Evolutionary conservation across 2,888 invertebrate species (phyloP).

Genomic region (Thymelicus acteon): DNA sequence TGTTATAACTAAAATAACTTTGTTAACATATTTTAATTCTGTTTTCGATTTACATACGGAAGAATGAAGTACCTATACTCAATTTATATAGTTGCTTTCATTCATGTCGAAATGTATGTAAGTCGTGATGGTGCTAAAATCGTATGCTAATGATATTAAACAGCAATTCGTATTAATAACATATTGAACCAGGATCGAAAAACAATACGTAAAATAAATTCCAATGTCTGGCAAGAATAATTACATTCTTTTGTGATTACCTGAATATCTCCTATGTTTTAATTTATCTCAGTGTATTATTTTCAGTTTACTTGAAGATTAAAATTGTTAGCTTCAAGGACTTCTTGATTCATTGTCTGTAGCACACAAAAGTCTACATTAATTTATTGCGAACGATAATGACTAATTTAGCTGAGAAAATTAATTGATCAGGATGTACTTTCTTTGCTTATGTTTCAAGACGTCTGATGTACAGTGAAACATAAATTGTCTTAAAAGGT

Average conservation of each 20-base stretch:
- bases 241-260: background rate
- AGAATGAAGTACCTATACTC: background rate
- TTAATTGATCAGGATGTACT: constrained; percentile 24
- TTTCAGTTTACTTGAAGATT: background rate
- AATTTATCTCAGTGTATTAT: too few relatives aligned
- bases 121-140: constrained; percentile 12
- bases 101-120: constrained; percentile 12
- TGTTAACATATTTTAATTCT: background rate
- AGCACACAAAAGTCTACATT: background rate
- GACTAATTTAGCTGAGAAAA: constrained; percentile 21
- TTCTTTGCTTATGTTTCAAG: background rate
- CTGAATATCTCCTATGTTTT: background rate
- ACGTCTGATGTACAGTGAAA: too few relatives aligned
- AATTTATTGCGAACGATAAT: constrained; percentile 8
- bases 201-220: constrained; percentile 6
- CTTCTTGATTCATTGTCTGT: background rate
- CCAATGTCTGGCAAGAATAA: background rate
- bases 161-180: constrained; percentile 39
- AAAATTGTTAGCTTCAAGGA: background rate
- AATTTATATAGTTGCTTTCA: background rate
- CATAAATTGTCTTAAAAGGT: too few relatives aligned
- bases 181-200: constrained; percentile 2
- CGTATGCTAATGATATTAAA: constrained; percentile 28
- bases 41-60: constrained; percentile 7
- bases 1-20: constrained; percentile 10